phyloP scores from a whole-genome alignment of 2,113 vertebrate species.

The Notarius lentiginosus region DNA sequence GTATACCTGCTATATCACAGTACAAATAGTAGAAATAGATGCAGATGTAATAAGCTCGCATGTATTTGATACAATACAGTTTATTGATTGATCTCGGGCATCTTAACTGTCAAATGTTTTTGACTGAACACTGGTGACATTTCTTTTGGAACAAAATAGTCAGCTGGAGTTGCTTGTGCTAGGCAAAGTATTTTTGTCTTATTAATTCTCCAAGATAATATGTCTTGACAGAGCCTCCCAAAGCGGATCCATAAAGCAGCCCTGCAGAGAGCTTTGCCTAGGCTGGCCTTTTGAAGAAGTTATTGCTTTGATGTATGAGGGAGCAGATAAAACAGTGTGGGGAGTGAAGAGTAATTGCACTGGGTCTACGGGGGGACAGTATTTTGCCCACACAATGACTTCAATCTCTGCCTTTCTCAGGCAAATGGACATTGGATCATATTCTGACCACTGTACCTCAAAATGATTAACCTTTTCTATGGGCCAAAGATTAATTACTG shows the following conservation, averaged over 20 bases:
- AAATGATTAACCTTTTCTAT: conserved; percentile 37
- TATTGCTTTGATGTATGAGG: conserved; percentile 59
- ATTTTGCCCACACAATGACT: conserved; percentile 59
- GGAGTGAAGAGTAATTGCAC: conserved; percentile 56
- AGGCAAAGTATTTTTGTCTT: conserved; percentile 55
- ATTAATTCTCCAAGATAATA: conserved; percentile 58
- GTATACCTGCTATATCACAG: neutral
- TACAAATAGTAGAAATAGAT: neutral
- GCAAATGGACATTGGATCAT: conserved; percentile 56
- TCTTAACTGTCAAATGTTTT: neutral
- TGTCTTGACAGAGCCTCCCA: conserved; percentile 56
- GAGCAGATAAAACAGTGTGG: conserved; percentile 57
- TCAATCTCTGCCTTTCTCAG: conserved; percentile 48
- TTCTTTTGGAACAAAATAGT: conserved; percentile 42
- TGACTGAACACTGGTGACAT: conserved; percentile 14
- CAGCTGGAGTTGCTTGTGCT: conserved; percentile 44
- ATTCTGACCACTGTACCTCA: conserved; percentile 20
- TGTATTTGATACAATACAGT: neutral
- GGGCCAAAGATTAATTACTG: conserved; percentile 50
- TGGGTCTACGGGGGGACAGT: conserved; percentile 51
- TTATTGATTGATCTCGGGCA: neutral
- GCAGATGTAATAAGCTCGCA: neutral
- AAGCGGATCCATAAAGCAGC: conserved; percentile 56
- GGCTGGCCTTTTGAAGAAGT: conserved; percentile 58
- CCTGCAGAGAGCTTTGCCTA: conserved; percentile 52